phyloP scores from a whole-genome alignment of 2,888 invertebrate species.

The Drosophila histrio region DNA sequence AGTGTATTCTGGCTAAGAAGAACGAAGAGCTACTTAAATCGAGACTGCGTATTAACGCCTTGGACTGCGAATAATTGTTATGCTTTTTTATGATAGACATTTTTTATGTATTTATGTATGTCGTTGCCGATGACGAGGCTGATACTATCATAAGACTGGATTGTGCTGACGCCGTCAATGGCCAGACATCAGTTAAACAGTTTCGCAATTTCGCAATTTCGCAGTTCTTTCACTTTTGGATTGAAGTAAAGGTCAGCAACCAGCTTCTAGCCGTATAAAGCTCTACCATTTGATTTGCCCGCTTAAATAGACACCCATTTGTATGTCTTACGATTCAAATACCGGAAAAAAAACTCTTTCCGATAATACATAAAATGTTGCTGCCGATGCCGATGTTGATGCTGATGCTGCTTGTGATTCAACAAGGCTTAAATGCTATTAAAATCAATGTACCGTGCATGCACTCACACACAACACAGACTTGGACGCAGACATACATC shows the following conservation, averaged over 20 bases:
- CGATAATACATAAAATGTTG: constrained; percentile 29
- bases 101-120: neutral
- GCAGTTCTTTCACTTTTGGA: constrained; percentile 2
- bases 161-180: constrained; percentile 41
- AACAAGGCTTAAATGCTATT: constrained; percentile 36
- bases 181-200: constrained; percentile 1
- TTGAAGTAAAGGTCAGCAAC: constrained; percentile 27
- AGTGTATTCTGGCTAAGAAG: constrained; percentile 7
- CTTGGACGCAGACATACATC: neutral
- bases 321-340: constrained; percentile 31
- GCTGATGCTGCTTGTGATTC: neutral
- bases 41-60: constrained; percentile 6
- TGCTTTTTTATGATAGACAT: constrained; percentile 18
- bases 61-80: constrained; percentile 43
- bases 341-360: constrained; percentile 44
- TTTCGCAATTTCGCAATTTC: neutral
- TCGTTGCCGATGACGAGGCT: neutral
- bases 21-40: constrained; percentile 15
- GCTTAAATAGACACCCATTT: constrained; percentile 20
- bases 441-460: constrained; percentile 54
- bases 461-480: neutral
- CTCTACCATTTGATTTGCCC: constrained; percentile 47
- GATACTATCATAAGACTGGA: constrained; percentile 4
- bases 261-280: constrained; percentile 14
- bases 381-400: neutral